Percentiles rank a stretch among this genome's conserved stretches.
Evolutionary conservation across 1,140 invertebrate genomes (phyloP).

Genomic region (Ylistrum balloti): DNA sequence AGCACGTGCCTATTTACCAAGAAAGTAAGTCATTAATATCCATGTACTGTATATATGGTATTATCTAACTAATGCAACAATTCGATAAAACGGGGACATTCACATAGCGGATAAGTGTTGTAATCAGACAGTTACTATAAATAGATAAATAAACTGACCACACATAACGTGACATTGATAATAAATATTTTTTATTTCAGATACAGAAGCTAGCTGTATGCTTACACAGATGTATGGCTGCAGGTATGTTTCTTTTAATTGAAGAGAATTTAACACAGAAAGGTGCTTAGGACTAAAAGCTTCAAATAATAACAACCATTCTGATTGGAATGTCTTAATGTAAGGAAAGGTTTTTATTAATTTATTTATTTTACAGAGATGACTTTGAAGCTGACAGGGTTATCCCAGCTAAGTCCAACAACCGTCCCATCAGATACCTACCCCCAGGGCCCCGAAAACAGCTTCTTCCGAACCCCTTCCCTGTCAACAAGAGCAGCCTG

Average conservation of each 20-base stretch:
- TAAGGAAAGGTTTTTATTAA: too few relatives aligned
- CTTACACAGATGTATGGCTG: neutral
- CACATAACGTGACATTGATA: too few relatives aligned
- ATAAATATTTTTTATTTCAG: conserved; percentile 10
- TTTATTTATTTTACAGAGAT: neutral
- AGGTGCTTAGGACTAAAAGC: too few relatives aligned
- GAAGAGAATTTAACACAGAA: neutral
- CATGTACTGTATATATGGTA: neutral
- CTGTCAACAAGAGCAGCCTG: neutral
- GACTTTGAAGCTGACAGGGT: neutral
- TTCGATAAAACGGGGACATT: too few relatives aligned
- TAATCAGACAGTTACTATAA: too few relatives aligned
- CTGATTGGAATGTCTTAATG: too few relatives aligned
- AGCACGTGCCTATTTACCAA: neutral
- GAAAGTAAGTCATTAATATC: neutral
- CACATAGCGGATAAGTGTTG: too few relatives aligned
- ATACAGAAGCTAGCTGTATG: conserved; percentile 22
- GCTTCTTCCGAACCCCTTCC: neutral
- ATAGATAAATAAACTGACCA: too few relatives aligned
- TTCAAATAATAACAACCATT: too few relatives aligned
- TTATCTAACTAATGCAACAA: too few relatives aligned
- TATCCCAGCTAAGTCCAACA: neutral
- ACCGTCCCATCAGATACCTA: conserved; percentile 5
- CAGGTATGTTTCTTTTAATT: neutral
- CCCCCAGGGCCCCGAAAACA: neutral